Evolutionary conservation across 2,113 vertebrate genomes (phyloP).

Genomic region (Salvelinus fontinalis): DNA sequence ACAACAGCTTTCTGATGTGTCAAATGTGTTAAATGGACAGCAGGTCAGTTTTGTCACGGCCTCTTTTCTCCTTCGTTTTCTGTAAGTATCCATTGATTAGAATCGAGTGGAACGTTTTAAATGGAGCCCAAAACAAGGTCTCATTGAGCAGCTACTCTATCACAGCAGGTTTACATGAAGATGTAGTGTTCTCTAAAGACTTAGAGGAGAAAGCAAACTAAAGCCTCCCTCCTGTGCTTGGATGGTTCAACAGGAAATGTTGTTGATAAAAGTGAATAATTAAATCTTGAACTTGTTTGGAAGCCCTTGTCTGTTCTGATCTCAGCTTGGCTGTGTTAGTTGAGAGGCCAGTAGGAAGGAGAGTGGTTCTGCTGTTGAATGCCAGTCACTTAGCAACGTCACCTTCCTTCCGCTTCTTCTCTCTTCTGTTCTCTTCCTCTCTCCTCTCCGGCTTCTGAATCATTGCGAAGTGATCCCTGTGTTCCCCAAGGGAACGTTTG

Average conservation of each 20-base stretch:
- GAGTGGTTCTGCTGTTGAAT: slow-evolving; percentile 60
- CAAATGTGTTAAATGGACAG: slow-evolving; percentile 37
- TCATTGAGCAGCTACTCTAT: slow-evolving; percentile 53
- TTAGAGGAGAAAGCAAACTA: slow-evolving; percentile 41
- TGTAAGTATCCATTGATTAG: slow-evolving; percentile 53
- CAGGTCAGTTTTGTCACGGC: slow-evolving; percentile 42
- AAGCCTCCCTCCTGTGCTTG: slow-evolving; percentile 50
- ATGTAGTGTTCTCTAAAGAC: slow-evolving; percentile 53
- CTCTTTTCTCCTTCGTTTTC: slow-evolving; percentile 29
- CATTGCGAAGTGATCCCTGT: slow-evolving; percentile 78
- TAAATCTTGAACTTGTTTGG: slow-evolving; percentile 57
- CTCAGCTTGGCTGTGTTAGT: slow-evolving; percentile 38
- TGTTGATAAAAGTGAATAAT: slow-evolving; percentile 63
- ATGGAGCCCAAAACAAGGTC: slow-evolving; percentile 47
- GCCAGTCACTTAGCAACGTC: slow-evolving; percentile 80
- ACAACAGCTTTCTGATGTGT: slow-evolving; percentile 36
- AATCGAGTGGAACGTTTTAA: slow-evolving; percentile 42
- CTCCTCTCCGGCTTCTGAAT: slow-evolving; percentile 55
- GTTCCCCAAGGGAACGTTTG: slow-evolving; percentile 58
- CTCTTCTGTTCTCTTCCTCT: too few relatives aligned
- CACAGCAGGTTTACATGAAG: slow-evolving; percentile 56
- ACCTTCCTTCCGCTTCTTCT: slow-evolving; percentile 23
- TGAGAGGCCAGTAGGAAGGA: slow-evolving; percentile 59
- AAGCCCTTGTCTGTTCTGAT: slow-evolving; percentile 24
- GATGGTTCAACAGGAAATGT: slow-evolving; percentile 58